Base-by-base conservation (phyloP, 2,797 vertebrate species). In the Mastacembelus armatus region DNA sequence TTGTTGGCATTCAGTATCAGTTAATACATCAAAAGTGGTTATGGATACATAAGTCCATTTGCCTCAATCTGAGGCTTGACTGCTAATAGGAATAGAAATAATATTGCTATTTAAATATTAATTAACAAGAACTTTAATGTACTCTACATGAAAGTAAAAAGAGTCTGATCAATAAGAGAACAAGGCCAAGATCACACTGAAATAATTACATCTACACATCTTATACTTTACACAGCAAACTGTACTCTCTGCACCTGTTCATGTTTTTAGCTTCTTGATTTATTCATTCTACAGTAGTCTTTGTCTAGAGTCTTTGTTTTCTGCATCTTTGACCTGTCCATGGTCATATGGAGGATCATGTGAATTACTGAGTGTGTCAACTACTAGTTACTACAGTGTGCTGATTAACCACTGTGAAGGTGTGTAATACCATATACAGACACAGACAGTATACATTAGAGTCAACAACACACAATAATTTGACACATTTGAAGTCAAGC, bases 401-500 rank as follows among this genome's bases (percentile, higher is more conserved):
- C 10, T 9, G 16, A 8, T 18, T 39, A 52, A 64, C 30, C 22
- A 18, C 47, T 9, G 18, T 30, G 42, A 61, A 43, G 1, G 26
- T 30, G 16, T 24, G 43, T 10, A 15, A 14, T 39, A 24, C 29
- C 59, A 57, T 22, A 40, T 42, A 35, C 38, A 61, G 39, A 43
- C 24, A 26, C 33, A 36, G 62, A 51, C 32, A 47, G 29, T 26
- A 44, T 77, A 60, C 19, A 66, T 43, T 43, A 39, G 19, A 55
- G 19, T 22, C 54, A 22, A 55, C 7, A 14, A 7, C 35, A 60
- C 50, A 64, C 24, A 54, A 32, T 38, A 50, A 52, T 47, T 2
- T 64, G 59, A 65, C 67, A 59, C 43, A n/a, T 60, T 79, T 71
- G 33, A 56, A 79, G 27, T 16, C 7, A 10, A 36, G 29, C 1